Conservation (phyloP, 92 coral and sea anemone species). For the Umimayanthus chanpuru region DNA sequence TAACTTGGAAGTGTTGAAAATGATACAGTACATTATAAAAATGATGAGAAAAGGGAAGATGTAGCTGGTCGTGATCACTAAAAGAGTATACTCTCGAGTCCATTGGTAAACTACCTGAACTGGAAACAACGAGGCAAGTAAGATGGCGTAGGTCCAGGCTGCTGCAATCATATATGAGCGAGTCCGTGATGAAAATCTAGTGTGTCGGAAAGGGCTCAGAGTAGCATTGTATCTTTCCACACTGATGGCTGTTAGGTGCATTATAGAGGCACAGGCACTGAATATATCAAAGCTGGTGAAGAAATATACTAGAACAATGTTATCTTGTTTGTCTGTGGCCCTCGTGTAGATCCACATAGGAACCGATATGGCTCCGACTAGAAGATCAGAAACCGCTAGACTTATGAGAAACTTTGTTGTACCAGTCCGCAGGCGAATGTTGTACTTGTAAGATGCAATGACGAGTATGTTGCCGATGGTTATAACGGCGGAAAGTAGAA, state of each 20-base stretch:
- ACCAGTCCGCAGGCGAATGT: slow-evolving; percentile 59
- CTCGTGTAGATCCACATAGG: slow-evolving; percentile 69
- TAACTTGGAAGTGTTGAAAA: slow-evolving; percentile 62
- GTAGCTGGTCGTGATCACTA: slow-evolving; percentile 61
- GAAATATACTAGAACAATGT: slow-evolving; percentile 21
- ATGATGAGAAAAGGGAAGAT: slow-evolving; percentile 52
- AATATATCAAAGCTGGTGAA: slow-evolving; percentile 63
- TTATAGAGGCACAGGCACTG: slow-evolving; percentile 78
- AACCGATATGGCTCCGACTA: slow-evolving; percentile 69
- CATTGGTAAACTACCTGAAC: slow-evolving; percentile 8
- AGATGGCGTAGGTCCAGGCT: slow-evolving; percentile 57
- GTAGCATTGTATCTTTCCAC: slow-evolving; percentile 69
- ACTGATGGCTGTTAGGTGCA: slow-evolving; percentile 72
- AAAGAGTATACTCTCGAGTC: slow-evolving; percentile 38
- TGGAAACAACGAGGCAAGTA: slow-evolving; percentile 57
- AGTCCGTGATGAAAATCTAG: slow-evolving; percentile 38
- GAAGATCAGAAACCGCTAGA: slow-evolving; percentile 70
- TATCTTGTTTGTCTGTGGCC: slow-evolving; percentile 37
- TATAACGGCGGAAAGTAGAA: slow-evolving; percentile 34
- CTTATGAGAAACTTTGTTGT: slow-evolving; percentile 67
- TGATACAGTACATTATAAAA: slow-evolving; percentile 50
- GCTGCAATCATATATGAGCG: slow-evolving; percentile 47
- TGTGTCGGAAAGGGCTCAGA: slow-evolving; percentile 59
- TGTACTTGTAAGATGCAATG: slow-evolving; percentile 61
- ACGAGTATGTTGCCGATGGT: slow-evolving; percentile 61